Conservation (phyloP, 2,113 vertebrate species). For the Tylochromis polylepis region DNA sequence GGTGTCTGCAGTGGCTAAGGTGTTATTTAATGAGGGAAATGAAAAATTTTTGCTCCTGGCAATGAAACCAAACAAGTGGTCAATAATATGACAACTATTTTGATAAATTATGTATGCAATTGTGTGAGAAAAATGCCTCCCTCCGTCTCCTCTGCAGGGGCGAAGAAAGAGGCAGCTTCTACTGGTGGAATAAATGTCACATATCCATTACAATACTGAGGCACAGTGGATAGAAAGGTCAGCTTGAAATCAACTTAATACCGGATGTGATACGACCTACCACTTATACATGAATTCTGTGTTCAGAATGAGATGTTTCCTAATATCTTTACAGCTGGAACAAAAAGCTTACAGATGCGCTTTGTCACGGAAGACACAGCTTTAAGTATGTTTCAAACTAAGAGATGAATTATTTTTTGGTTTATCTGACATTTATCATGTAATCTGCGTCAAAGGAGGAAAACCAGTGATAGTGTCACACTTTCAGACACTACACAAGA, state of each 20-base stretch:
- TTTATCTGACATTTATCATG: neutral
- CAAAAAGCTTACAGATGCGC: neutral
- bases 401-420: neutral
- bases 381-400: neutral
- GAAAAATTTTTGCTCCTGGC: neutral
- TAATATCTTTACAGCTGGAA: neutral
- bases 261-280: neutral
- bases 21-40: neutral
- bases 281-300: neutral
- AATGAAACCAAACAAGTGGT: neutral
- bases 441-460: neutral
- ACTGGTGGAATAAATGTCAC: conserved; percentile 2
- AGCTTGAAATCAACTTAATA: neutral
- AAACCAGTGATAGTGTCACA: neutral
- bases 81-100: neutral
- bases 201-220: conserved; percentile 10
- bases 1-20: neutral
- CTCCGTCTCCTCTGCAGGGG: neutral
- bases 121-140: neutral
- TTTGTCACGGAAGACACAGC: neutral
- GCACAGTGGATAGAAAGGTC: conserved; percentile 1
- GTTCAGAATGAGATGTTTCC: neutral
- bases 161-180: neutral
- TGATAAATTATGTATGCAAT: neutral
- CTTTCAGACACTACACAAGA: neutral